Evolutionary conservation across 2,888 invertebrate genomes (phyloP).

Genomic region (Drosophila limbata): DNA sequence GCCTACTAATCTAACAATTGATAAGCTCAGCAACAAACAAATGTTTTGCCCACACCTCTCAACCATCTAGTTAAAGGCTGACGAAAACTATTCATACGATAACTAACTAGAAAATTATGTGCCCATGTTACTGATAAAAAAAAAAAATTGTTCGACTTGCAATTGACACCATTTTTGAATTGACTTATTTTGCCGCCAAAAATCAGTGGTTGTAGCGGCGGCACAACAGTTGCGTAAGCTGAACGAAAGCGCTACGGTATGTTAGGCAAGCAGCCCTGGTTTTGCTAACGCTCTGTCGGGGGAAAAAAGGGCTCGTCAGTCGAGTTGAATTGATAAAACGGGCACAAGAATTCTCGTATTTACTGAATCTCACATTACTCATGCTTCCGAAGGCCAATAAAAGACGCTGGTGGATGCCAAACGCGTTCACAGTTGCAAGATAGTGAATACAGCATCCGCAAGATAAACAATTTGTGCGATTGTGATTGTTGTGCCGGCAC

Average conservation of each 20-base stretch:
- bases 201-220: background rate
- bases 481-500: slow-evolving; percentile 10
- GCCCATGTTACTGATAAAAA: background rate
- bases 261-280: slow-evolving; percentile 26
- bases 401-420: slow-evolving; percentile 25
- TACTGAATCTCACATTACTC: slow-evolving; percentile 8
- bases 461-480: background rate
- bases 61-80: background rate
- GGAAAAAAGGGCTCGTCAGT: slow-evolving; percentile 57
- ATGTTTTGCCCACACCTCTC: too few relatives aligned
- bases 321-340: slow-evolving; percentile 12
- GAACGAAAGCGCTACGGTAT: slow-evolving; percentile 25
- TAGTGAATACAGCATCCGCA: slow-evolving; percentile 5
- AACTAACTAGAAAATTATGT: background rate
- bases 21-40: slow-evolving; percentile 14
- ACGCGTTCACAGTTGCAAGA: slow-evolving; percentile 1
- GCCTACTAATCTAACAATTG: slow-evolving; percentile 32
- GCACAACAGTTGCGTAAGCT: slow-evolving; percentile 30
- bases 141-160: background rate
- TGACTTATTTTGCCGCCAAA: background rate
- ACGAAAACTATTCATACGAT: background rate
- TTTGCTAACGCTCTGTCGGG: background rate
- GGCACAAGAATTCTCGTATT: background rate
- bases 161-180: background rate
- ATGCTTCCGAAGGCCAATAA: slow-evolving; percentile 24